Conservation (phyloP, 2,797 vertebrate species). For the Megaceryle alcyon region DNA sequence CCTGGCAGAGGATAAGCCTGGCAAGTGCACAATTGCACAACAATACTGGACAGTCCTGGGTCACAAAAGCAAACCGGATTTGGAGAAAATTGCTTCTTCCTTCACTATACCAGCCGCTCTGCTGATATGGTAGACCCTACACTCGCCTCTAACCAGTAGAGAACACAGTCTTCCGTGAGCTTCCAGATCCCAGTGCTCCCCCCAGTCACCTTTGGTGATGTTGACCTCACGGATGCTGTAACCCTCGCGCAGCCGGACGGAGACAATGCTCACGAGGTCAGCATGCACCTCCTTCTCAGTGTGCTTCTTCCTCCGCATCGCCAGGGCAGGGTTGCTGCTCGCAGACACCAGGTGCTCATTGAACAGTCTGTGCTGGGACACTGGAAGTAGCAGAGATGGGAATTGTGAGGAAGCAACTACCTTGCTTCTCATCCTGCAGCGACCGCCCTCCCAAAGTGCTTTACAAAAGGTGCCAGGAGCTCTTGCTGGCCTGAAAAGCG, state of each 20-base stretch:
- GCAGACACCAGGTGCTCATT: conserved; percentile 97
- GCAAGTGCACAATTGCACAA: neutral
- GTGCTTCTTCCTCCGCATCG: conserved; percentile 95
- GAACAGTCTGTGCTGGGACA: conserved; percentile 96
- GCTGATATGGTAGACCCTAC: neutral
- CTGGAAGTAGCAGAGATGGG: conserved; percentile 68
- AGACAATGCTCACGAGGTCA: conserved; percentile 93
- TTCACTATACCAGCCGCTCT: neutral
- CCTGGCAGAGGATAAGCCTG: neutral
- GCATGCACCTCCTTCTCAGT: conserved; percentile 95
- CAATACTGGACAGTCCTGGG: neutral
- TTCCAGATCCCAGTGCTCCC: neutral
- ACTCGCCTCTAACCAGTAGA: neutral
- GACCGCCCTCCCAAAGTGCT: neutral
- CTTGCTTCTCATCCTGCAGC: neutral
- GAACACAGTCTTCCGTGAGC: neutral
- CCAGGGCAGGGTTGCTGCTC: conserved; percentile 94
- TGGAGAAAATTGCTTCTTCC: neutral
- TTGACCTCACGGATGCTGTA: conserved; percentile 96
- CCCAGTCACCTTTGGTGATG: conserved; percentile 89
- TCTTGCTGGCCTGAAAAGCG: neutral
- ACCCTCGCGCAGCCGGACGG: conserved; percentile 93
- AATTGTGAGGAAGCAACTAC: neutral
- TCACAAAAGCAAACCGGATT: neutral
- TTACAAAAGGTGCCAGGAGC: neutral